Evolutionary conservation across 2,888 invertebrate species (phyloP).

Genomic region (Blastobasis lacticolella): DNA sequence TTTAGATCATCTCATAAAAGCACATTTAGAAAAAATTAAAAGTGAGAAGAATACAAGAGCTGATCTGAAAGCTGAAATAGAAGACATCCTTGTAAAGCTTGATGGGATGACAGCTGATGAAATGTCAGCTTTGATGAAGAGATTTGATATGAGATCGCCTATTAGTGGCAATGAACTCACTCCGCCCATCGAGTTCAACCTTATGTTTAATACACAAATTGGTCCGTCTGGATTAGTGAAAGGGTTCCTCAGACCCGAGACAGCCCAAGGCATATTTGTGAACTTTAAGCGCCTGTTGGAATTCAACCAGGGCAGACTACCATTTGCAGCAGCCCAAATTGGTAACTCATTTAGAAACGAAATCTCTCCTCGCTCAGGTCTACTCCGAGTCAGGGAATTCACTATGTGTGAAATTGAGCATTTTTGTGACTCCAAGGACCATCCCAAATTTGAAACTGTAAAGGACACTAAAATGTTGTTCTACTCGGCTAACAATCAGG

Average conservation of each 20-base stretch:
- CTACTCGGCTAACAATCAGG: conserved; percentile 97
- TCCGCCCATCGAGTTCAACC: conserved; percentile 97
- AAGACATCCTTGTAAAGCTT: conserved; percentile 85
- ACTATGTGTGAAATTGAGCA: conserved; percentile 99
- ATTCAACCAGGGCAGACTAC: conserved; percentile 96
- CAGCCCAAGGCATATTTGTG: conserved; percentile 99
- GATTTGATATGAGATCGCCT: conserved; percentile 96
- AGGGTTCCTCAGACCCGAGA: conserved; percentile 97
- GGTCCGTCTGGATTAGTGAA: conserved; percentile 96
- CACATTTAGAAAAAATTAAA: conserved; percentile 88
- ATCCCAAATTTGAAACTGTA: conserved; percentile 90
- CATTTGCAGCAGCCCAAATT: conserved; percentile 99
- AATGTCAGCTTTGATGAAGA: conserved; percentile 88
- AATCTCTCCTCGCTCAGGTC: conserved; percentile 97
- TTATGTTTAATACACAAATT: conserved; percentile 99
- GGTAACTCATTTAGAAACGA: conserved; percentile 99
- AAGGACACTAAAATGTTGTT: conserved; percentile 84
- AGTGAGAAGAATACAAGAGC: conserved; percentile 87
- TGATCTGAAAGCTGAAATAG: conserved; percentile 82
- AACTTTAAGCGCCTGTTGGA: conserved; percentile 98
- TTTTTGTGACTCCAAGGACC: conserved; percentile 97
- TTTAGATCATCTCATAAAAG: conserved; percentile 97
- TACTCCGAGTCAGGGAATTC: conserved; percentile 97
- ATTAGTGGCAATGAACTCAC: conserved; percentile 94
- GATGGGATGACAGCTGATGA: conserved; percentile 95